These are phyloP conservation scores for Sebastes fasciatus DNA, from an alignment of 2,113 vertebrate species.

Conservation along the genomic window DNA sequence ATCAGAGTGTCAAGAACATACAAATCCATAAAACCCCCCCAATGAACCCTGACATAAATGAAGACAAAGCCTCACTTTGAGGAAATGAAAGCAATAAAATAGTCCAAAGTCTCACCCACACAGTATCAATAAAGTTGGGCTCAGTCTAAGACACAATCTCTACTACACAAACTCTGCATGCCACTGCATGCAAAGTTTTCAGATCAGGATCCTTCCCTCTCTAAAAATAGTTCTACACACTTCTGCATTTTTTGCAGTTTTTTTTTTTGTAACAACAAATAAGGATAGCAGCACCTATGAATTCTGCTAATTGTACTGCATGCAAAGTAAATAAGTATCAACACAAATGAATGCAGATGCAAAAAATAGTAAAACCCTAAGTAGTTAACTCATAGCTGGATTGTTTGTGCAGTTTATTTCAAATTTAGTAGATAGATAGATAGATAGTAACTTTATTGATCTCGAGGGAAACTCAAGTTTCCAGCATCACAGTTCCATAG, in stretches of 20 bases:
- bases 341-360: not conserved
- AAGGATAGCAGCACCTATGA: not conserved
- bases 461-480: too few species aligned
- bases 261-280: not conserved
- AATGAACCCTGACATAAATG: not conserved
- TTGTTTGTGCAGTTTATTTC: not conserved
- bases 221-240: not conserved
- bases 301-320: too few species aligned
- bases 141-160: not conserved
- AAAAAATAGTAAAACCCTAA: not conserved
- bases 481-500: too few species aligned
- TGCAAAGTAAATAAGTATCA: not conserved
- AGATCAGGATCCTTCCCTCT: not conserved
- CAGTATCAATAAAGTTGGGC: constrained; percentile 11
- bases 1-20: not conserved
- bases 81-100: constrained; percentile 11
- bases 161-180: not conserved
- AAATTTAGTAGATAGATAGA: too few species aligned
- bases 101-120: constrained; percentile 46
- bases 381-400: not conserved
- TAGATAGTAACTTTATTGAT: too few species aligned
- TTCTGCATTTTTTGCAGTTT: not conserved
- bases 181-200: not conserved
- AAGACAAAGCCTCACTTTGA: constrained; percentile 5
- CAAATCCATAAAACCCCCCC: not conserved